Evolutionary conservation across 2,113 vertebrate genomes (phyloP).

Genomic region (Gymnogyps californianus): DNA sequence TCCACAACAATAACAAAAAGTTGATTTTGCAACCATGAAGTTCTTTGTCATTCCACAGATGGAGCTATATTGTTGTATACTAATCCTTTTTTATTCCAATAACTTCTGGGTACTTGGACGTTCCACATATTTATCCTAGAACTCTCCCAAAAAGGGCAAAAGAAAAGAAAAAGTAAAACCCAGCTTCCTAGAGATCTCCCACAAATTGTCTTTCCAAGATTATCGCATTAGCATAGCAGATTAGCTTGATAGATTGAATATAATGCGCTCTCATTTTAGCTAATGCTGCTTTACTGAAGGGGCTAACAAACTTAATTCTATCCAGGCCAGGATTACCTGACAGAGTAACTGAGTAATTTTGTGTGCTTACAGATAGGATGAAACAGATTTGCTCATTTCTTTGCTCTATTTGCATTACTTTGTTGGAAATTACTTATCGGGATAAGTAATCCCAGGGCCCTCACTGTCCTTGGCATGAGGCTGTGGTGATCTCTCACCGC

Average conservation of each 20-base stretch:
- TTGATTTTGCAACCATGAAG: not conserved
- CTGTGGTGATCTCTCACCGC: not conserved
- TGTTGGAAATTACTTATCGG: not conserved
- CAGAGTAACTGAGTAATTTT: not conserved
- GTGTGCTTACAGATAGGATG: not conserved
- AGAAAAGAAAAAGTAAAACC: not conserved
- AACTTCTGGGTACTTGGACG: not conserved
- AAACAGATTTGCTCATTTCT: not conserved
- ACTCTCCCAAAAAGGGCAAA: not conserved
- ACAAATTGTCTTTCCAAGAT: slow-evolving; percentile 10
- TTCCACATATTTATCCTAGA: not conserved
- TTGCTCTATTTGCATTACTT: not conserved
- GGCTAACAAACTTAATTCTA: slow-evolving; percentile 40
- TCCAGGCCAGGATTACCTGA: slow-evolving; percentile 16
- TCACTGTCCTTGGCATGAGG: not conserved
- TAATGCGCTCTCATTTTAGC: slow-evolving; percentile 2
- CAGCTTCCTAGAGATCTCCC: not conserved
- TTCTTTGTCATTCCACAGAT: not conserved
- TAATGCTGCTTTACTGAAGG: slow-evolving; percentile 17
- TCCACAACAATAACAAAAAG: not conserved
- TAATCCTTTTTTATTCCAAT: not conserved
- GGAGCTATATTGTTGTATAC: not conserved
- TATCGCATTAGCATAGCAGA: slow-evolving; percentile 5
- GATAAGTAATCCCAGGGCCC: not conserved
- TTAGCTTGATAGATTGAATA: slow-evolving; percentile 3